Conservation (phyloP, 2,797 vertebrate genomes). For the Fistularia commersonii region DNA sequence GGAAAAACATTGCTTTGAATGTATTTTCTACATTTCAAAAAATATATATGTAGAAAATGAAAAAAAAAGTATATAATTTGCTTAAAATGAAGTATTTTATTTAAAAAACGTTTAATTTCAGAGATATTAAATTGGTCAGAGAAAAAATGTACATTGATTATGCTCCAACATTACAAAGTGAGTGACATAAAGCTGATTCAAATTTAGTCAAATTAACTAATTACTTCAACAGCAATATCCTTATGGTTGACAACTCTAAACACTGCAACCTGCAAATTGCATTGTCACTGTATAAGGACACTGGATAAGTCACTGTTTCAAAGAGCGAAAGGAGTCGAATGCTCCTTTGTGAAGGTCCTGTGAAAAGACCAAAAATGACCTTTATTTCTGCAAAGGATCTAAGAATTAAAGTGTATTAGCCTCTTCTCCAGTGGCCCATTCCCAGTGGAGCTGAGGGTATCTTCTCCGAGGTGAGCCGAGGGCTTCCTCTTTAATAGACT, state of each 20-base stretch:
- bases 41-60: too few relatives aligned
- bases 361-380: constrained; percentile 52
- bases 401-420: constrained; percentile 63
- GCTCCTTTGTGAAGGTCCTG: constrained; percentile 20
- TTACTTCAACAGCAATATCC: constrained; percentile 28
- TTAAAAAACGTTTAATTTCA: too few relatives aligned
- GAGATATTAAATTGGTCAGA: too few relatives aligned
- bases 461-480: constrained; percentile 51
- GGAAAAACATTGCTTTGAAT: too few relatives aligned
- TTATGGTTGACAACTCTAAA: neutral
- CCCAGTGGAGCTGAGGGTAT: constrained; percentile 28
- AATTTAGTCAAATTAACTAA: constrained; percentile 27
- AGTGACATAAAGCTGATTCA: too few relatives aligned
- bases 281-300: too few relatives aligned
- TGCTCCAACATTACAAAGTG: too few relatives aligned
- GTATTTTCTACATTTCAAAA: too few relatives aligned
- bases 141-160: too few relatives aligned
- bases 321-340: constrained; percentile 22
- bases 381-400: constrained; percentile 30
- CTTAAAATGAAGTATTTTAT: too few relatives aligned
- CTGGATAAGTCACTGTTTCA: constrained; percentile 19
- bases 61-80: too few relatives aligned
- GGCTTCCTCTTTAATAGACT: constrained; percentile 62
- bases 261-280: too few relatives aligned
- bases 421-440: constrained; percentile 23